phyloP scores from a whole-genome alignment of 2,888 invertebrate species.

The Eilema griseolum region DNA sequence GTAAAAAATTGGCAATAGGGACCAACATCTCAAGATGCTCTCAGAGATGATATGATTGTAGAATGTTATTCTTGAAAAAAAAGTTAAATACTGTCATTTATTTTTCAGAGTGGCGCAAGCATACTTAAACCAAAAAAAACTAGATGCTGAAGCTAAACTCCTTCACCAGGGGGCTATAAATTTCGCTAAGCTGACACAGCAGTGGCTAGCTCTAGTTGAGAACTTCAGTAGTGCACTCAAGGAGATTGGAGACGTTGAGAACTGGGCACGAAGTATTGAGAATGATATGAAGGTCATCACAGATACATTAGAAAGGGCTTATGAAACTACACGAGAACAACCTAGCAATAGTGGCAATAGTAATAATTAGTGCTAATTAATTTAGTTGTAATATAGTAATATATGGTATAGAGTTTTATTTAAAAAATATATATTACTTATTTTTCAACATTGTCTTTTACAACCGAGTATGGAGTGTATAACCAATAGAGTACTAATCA shows the following conservation, averaged over 20 bases:
- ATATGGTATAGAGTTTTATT: background rate
- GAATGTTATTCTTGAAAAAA: background rate
- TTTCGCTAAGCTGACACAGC: constrained; percentile 98
- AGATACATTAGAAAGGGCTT: constrained; percentile 96
- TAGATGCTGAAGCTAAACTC: constrained; percentile 98
- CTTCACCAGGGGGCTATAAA: constrained; percentile 97
- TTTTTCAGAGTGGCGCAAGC: constrained; percentile 97
- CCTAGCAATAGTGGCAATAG: constrained; percentile 58
- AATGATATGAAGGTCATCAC: constrained; percentile 97
- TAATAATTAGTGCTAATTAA: constrained; percentile 49
- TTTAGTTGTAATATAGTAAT: background rate
- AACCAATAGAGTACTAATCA: too few relatives aligned
- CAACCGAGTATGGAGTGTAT: too few relatives aligned
- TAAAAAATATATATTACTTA: background rate
- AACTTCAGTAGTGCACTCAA: constrained; percentile 95
- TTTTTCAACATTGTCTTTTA: background rate
- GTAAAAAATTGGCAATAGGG: too few relatives aligned
- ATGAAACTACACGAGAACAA: constrained; percentile 89
- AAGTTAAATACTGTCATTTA: constrained; percentile 9
- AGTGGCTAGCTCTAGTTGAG: constrained; percentile 97
- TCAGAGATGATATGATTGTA: background rate
- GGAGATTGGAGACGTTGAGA: constrained; percentile 99
- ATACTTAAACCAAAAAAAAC: constrained; percentile 98
- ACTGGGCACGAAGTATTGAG: constrained; percentile 99
- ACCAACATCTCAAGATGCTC: too few relatives aligned